These are phyloP conservation scores for Zaprionus lineosus DNA, from an alignment of 2,888 invertebrate species.

Conservation along the genomic window DNA sequence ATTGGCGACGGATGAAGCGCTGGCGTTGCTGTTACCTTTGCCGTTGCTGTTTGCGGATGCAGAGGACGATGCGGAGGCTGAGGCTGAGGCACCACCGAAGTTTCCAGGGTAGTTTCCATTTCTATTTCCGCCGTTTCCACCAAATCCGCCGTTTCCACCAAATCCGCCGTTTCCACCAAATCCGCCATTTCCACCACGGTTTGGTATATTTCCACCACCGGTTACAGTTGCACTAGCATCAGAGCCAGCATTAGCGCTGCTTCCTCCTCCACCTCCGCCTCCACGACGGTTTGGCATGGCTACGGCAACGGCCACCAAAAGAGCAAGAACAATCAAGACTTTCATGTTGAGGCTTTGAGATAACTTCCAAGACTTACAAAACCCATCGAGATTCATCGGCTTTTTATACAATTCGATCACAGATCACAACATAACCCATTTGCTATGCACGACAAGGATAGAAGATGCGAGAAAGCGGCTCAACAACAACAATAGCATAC, in stretches of 20 bases:
- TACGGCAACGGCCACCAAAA: conserved; percentile 42
- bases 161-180: conserved; percentile 11
- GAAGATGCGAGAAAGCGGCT: too few relatives aligned
- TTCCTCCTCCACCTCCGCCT: too few relatives aligned
- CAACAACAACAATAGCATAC: conserved; percentile 4
- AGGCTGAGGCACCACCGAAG: conserved; percentile 7
- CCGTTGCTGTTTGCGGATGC: conserved; percentile 25
- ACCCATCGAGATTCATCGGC: conserved; percentile 3
- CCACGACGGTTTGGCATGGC: conserved; percentile 40
- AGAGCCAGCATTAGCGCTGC: conserved; percentile 35
- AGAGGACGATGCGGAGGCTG: conserved; percentile 6
- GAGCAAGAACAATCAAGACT: conserved; percentile 48
- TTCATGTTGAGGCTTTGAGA: conserved; percentile 54
- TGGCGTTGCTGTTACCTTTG: conserved; percentile 18
- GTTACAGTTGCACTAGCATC: conserved; percentile 7
- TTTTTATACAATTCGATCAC: conserved; percentile 62
- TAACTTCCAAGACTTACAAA: conserved; percentile 48
- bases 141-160: neutral
- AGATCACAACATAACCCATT: neutral
- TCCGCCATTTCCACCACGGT: too few relatives aligned
- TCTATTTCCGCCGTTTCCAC: too few relatives aligned
- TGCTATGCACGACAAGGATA: too few relatives aligned
- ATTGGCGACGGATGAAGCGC: too few relatives aligned
- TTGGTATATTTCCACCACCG: conserved; percentile 10
- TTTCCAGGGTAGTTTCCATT: too few relatives aligned